Percentiles rank a stretch among this genome's conserved stretches.
Evolutionary conservation across 2,113 vertebrate genomes (phyloP).

Genomic region (Varanus salvator): DNA sequence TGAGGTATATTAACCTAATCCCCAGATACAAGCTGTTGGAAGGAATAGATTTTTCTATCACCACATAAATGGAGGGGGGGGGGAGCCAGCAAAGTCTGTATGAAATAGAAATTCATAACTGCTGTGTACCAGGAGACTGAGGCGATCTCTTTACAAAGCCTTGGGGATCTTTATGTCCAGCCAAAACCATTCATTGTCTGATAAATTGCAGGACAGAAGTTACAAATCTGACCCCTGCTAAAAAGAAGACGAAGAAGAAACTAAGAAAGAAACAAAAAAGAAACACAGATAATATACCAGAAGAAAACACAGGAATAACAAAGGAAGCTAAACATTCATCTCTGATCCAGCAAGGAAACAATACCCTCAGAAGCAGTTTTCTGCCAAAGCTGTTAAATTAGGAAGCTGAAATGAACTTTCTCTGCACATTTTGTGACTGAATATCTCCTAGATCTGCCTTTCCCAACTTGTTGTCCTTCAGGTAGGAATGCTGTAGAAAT

Average conservation of each 20-base stretch:
- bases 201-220: background rate
- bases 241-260: background rate
- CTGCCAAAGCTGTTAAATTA: background rate
- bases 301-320: background rate
- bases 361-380: background rate
- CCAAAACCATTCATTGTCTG: constrained; percentile 15
- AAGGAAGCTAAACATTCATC: background rate
- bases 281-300: background rate
- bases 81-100: background rate
- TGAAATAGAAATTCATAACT: background rate
- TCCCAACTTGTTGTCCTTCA: no score
- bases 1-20: constrained; percentile 21
- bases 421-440: background rate
- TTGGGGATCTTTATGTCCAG: background rate
- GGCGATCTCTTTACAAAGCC: background rate
- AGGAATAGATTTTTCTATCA: background rate
- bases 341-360: background rate
- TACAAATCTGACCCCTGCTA: constrained; percentile 23
- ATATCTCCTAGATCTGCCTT: background rate
- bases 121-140: background rate
- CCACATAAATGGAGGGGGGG: background rate
- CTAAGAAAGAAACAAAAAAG: constrained; percentile 31
- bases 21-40: background rate
- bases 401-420: background rate
- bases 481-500: no score